Evolutionary conservation across 2,113 vertebrate genomes (phyloP).

Genomic region (Semnopithecus entellus): DNA sequence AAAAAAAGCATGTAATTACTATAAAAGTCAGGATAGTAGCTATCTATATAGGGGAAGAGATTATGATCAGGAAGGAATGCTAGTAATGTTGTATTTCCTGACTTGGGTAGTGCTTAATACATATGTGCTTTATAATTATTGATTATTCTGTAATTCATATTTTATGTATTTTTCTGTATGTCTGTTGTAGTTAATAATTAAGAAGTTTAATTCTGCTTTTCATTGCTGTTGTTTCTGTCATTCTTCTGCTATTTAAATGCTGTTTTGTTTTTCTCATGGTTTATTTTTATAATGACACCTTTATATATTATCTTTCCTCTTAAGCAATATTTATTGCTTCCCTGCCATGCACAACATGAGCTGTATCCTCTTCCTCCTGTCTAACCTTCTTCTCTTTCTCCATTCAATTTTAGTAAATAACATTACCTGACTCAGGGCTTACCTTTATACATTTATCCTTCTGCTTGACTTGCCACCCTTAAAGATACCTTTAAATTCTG

Average conservation of each 20-base stretch:
- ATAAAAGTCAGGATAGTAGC: neutral
- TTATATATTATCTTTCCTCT: neutral
- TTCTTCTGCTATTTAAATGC: conserved; percentile 2
- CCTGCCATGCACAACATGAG: neutral
- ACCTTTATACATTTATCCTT: neutral
- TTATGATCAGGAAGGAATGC: neutral
- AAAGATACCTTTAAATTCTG: neutral
- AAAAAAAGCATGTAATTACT: neutral
- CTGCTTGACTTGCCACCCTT: neutral
- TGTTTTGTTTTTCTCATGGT: neutral
- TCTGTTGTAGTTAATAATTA: neutral
- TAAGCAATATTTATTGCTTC: neutral
- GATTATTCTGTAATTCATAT: neutral
- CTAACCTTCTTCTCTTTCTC: neutral
- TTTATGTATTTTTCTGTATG: conserved; percentile 18
- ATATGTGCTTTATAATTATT: neutral
- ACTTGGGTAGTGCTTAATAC: neutral
- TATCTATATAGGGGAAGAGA: neutral
- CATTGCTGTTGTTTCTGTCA: neutral
- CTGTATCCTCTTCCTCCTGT: neutral
- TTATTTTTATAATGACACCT: neutral
- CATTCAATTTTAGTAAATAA: neutral
- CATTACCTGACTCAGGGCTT: neutral
- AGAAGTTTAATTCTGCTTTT: neutral
- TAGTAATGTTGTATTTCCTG: conserved; percentile 22